Evolutionary conservation across 92 coral and sea anemone species (phyloP).

Genomic region (Porites cylindrica): DNA sequence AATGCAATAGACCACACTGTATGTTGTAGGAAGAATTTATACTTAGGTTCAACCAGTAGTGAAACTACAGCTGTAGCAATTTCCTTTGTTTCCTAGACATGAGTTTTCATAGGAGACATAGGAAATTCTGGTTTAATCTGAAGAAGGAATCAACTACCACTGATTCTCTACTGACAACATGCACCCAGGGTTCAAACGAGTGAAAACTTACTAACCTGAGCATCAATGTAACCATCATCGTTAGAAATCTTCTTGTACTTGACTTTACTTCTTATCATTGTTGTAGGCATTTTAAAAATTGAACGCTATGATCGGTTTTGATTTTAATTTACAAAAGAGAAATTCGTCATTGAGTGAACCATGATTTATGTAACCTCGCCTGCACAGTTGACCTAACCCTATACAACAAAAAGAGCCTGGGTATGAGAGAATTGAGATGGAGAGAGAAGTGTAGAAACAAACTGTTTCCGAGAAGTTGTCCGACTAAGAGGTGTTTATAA

Average conservation of each 20-base stretch:
- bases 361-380: constrained; percentile 31
- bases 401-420: not conserved
- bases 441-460: not conserved
- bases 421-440: not conserved
- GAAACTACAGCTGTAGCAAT: too few relatives aligned
- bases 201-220: constrained; percentile 72
- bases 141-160: too few relatives aligned
- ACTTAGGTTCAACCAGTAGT: too few relatives aligned
- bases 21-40: too few relatives aligned
- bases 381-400: not conserved
- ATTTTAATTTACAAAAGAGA: too few relatives aligned
- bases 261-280: constrained; percentile 75
- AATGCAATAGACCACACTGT: too few relatives aligned
- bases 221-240: constrained; percentile 94
- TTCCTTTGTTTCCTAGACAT: too few relatives aligned
- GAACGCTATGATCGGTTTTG: too few relatives aligned
- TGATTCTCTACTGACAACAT: not conserved
- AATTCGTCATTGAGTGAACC: not conserved
- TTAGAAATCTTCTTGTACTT: constrained; percentile 81
- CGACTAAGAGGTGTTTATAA: not conserved
- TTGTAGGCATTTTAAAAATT: constrained; percentile 34
- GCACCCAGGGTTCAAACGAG: not conserved
- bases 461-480: not conserved
- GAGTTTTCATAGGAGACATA: too few relatives aligned
- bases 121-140: too few relatives aligned